These are phyloP conservation scores for Neoseiulus cucumeris DNA, from an alignment of 1,140 invertebrate species.

Conservation along the genomic window DNA sequence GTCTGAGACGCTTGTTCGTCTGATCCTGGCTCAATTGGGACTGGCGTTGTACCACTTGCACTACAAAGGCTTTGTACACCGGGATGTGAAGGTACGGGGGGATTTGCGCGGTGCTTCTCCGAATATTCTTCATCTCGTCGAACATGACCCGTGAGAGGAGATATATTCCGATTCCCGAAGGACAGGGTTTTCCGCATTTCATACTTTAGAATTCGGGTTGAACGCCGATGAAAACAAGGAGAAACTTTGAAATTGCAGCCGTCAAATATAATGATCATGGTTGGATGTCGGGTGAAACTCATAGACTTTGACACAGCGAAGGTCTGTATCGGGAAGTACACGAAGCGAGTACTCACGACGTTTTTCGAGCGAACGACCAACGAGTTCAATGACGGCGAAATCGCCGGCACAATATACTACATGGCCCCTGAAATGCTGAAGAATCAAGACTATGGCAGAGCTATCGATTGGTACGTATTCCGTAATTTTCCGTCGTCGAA, in stretches of 20 bases:
- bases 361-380: not conserved
- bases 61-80: not conserved
- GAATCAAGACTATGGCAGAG: not conserved
- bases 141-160: too few species aligned
- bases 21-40: not conserved
- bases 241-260: not conserved
- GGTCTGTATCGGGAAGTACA: not conserved
- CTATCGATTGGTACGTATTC: not conserved
- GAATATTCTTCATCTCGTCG: too few species aligned
- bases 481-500: too few species aligned
- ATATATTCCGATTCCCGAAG: too few species aligned
- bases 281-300: not conserved
- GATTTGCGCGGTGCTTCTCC: too few species aligned
- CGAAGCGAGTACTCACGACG: not conserved
- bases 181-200: too few species aligned
- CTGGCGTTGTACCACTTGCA: not conserved
- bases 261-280: constrained; percentile 3
- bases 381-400: not conserved
- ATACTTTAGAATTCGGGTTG: too few species aligned
- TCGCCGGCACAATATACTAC: not conserved
- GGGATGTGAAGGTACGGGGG: not conserved
- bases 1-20: not conserved
- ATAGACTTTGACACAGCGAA: constrained; percentile 8
- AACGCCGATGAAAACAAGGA: too few species aligned
- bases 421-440: not conserved